These are phyloP conservation scores for Invenusta paracnida DNA, from an alignment of 2,888 invertebrate species.

Conservation along the genomic window DNA sequence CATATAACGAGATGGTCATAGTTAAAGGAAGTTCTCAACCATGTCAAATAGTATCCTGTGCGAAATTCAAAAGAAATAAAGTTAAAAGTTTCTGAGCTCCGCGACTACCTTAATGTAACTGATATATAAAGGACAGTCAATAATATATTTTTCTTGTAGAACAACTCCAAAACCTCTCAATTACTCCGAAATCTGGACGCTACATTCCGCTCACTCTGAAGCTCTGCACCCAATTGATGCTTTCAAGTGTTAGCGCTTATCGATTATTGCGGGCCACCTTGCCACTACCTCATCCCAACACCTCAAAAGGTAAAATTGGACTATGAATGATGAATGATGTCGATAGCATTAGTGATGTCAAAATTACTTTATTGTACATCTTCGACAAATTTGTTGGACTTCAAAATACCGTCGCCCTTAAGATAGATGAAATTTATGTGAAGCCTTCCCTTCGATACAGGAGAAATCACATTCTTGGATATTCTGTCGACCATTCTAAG, in stretches of 20 bases:
- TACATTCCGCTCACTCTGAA: not conserved
- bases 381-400: not conserved
- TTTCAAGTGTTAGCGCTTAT: not conserved
- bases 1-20: no score
- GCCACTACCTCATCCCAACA: not conserved
- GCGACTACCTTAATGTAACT: no score
- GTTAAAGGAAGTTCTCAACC: no score
- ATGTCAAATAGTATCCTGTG: no score
- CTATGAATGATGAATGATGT: constrained; percentile 1
- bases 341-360: not conserved
- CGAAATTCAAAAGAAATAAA: no score
- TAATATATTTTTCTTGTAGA: no score
- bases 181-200: no score
- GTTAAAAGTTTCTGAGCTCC: no score
- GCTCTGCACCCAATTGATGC: not conserved
- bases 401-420: not conserved
- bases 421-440: constrained; percentile 16
- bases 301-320: not conserved
- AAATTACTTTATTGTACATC: not conserved
- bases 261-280: not conserved
- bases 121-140: no score
- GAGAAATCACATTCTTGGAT: not conserved
- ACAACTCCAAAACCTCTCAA: no score
- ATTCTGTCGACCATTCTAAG: constrained; percentile 9
- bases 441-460: not conserved